Evolutionary conservation across 2,113 vertebrate genomes (phyloP).

Genomic region (Hylia prasina): DNA sequence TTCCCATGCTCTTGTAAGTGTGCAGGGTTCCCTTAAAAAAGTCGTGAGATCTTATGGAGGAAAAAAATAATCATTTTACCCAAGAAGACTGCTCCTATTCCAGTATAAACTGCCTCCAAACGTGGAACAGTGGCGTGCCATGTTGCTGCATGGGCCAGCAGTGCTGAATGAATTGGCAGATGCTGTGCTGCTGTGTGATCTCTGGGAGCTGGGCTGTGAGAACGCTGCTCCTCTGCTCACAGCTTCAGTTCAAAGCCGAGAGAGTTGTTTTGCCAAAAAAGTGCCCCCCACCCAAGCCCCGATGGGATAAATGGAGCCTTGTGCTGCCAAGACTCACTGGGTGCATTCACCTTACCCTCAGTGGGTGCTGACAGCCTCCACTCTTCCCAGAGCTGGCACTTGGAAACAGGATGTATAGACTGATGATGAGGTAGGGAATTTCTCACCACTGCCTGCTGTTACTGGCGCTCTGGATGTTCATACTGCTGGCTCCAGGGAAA

Average conservation of each 20-base stretch:
- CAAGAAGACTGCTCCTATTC: not conserved
- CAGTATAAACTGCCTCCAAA: slow-evolving; percentile 47
- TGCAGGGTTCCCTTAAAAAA: slow-evolving; percentile 21
- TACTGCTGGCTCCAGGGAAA: slow-evolving; percentile 55
- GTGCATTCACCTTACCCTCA: not conserved
- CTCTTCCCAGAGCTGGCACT: not conserved
- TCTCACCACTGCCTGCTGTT: slow-evolving; percentile 39
- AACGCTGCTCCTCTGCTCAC: not conserved
- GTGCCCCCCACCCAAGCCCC: not conserved
- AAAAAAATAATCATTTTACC: slow-evolving; percentile 15
- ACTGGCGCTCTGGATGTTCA: slow-evolving; percentile 37
- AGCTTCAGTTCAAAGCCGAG: not conserved
- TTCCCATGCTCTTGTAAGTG: not conserved
- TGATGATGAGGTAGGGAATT: slow-evolving; percentile 30
- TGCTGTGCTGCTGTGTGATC: not conserved
- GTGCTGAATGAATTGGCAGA: slow-evolving; percentile 55
- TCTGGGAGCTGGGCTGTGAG: not conserved
- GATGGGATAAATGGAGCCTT: not conserved
- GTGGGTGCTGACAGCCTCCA: not conserved
- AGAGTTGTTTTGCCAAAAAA: not conserved
- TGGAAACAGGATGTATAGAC: not conserved
- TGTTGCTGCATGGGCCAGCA: slow-evolving; percentile 41
- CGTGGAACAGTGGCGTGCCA: slow-evolving; percentile 21
- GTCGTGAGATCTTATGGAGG: not conserved
- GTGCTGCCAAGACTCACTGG: not conserved